Evolutionary conservation across 1,140 invertebrate species (phyloP), one percentile per base, ranked within the genome.

Genomic region (Drosophila kanapiae): DNA sequence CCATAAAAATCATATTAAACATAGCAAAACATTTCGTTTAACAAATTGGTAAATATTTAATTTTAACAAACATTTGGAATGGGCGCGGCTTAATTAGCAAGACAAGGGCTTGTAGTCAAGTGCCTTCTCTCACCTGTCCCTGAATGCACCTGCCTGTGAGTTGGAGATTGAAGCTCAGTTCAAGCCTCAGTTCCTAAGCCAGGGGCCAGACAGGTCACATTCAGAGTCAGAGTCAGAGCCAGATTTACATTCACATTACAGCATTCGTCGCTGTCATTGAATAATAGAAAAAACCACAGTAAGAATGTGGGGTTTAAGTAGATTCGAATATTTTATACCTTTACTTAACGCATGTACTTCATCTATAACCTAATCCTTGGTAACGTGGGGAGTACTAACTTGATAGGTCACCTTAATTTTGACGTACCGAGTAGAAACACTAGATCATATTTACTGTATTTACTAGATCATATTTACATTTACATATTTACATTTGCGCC

Each of bases 241-340:
- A 42, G 69, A 51, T 72, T 72, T 72, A 72, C 69, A 72, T 72
- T 72, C 72, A 72, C 79, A 83, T 83, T 70, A 49, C 74, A 83
- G 78, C 77, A 78, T 82, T 83, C 62, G 61, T 69, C 48, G 67
- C 71, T 83, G 81, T 83, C 80, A 83, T 83, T 84, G 81, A 76
- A 83, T 83, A 76, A 80, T 57, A 63, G 16, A 65, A 67, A 80
- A 80, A 72, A 45, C n/a, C 27, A 40, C 37, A 57, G 54, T 16
- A 38, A 45, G 29, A 51, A 23, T 43, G 29, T 42, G 16, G 8
- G 10, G 42, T 37, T 51, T 29, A 27, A 13, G 7, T 31, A 18
- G 9, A 40, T 10, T 38, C 49, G 38, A 38, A 42, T 29, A 18
- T 6, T 13, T 7, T 33, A 14, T 60, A 59, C 49, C 56, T 47